Evolutionary conservation across 2,888 invertebrate genomes (phyloP), one percentile per base, ranked within the genome.

Genomic region (Beris morrisii): DNA sequence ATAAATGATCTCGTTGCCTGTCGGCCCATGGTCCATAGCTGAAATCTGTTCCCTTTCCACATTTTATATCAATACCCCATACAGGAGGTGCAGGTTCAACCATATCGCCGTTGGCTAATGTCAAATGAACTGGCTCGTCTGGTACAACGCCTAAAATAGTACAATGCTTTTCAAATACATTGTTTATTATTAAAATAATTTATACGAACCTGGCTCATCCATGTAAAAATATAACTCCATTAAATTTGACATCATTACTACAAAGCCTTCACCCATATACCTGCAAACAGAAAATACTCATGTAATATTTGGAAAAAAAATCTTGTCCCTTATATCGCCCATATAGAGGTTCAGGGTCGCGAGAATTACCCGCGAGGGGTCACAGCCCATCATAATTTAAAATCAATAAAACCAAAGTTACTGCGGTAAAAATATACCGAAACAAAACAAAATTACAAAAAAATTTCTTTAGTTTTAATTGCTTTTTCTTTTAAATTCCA

Each of bases 1-100:
- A 97, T 43, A 99, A 83, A 80, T 93, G 90, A 77, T 97, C 97
- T 70, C 98, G 86, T 78, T 99, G 98, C 59, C 97, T 86, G 78
- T 99, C 98, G 4, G 97, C 98, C 98, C 98, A 99, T 0, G 98
- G 98, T 0, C 98, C 98, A 77, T 98, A 99, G 79, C 96, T 97
- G 74, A 99, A 93, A 76, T 96, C 94, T 0, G 86, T 81, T 70
- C 94, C 96, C 81, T 95, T 96, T 0, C 95, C 93, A 77, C 95
- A 94, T 79, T 95, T 96, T 64, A 97, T 91, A 78, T 96, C 97
- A 12, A 97, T 89, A 5, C 96, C 96, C 93, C 95, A 95, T 72
- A 95, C 93, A 0, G 97, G 97, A 9, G 95, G 94, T 65, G 94
- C 92, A 4, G 93, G 92, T 77, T 94, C 93, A 0, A 95, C 92